Evolutionary conservation across 2,888 invertebrate genomes (phyloP), one percentile per base, ranked within the genome.

Genomic region (Carterocephalus palaemon): DNA sequence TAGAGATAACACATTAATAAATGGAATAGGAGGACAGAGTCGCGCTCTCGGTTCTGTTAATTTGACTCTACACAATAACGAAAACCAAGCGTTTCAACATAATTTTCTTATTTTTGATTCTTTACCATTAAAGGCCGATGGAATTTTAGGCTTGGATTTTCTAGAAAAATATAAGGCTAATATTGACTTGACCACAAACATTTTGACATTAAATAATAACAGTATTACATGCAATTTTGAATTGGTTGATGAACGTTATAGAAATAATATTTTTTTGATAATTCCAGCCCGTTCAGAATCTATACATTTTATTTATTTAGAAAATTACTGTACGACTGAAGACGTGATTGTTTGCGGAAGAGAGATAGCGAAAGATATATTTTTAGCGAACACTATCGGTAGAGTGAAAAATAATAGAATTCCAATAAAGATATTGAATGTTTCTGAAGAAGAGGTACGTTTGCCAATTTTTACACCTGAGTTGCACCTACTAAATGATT

Each of bases 21-120:
- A 39, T 16, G 36, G 46, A 6, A 29, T 47, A 16, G 46, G 40
- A 16, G 40, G 40, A n/a, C 29, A 36, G 26, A 31, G 40, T n/a
- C 22, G 36, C 13, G 29, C 40, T 4, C 29, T 47, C 8, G 47
- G 40, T 29, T 47, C 29, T 13, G 40, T 36, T 10, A 29, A 34
- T 34, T 34, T 36, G 28, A 10, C 12, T 6, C 19, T 46, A 19
- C 4, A 4, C 8, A 22, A 38, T 19, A 7, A 31, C 8, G n/a
- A n/a, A n/a, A n/a, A n/a, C n/a, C n/a, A n/a, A n/a, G n/a, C n/a
- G n/a, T 31, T 13, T 36, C 23, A 20, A 17, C 47, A 47, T 31
- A 47, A 36, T 16, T 47, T 47, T 28, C 41, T 29, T 41, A 36
- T 47, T 20, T 47, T 47, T 34, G 23, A 46, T 40, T 16, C 31